These are phyloP conservation scores for Dryocosmus kuriphilus DNA, from an alignment of 2,888 invertebrate genomes.

Conservation along the genomic window DNA sequence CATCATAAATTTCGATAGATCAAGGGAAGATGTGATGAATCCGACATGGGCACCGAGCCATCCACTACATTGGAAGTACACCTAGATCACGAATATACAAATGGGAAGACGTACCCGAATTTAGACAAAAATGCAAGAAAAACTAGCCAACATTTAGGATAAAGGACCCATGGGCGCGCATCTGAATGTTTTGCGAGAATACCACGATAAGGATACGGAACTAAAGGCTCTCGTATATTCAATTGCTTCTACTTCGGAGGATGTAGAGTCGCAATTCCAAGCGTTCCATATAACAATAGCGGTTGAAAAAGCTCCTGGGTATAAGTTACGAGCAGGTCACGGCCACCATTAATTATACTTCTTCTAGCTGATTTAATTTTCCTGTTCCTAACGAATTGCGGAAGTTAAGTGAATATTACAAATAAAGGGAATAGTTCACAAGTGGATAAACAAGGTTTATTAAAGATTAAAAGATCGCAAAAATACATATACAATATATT, in stretches of 20 bases:
- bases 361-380: not conserved
- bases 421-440: not conserved
- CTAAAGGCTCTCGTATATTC: constrained; percentile 76
- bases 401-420: constrained; percentile 23
- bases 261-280: constrained; percentile 81
- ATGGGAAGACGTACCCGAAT: constrained; percentile 84
- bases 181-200: constrained; percentile 93
- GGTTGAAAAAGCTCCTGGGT: constrained; percentile 76
- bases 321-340: constrained; percentile 78
- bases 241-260: constrained; percentile 83
- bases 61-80: constrained; percentile 81
- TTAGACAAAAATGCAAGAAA: constrained; percentile 83
- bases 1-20: constrained; percentile 56
- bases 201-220: constrained; percentile 80
- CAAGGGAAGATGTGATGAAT: constrained; percentile 82
- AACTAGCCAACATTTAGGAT: constrained; percentile 84
- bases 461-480: not conserved
- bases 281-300: constrained; percentile 81
- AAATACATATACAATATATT: no score
- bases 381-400: not conserved
- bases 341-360: constrained; percentile 62
- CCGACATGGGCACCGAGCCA: constrained; percentile 81
- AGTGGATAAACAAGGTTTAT: constrained; percentile 33
- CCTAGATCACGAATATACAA: constrained; percentile 88
- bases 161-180: constrained; percentile 93